These are phyloP conservation scores for Tanypteryx hageni DNA, from an alignment of 2,888 invertebrate species.

Conservation along the genomic window DNA sequence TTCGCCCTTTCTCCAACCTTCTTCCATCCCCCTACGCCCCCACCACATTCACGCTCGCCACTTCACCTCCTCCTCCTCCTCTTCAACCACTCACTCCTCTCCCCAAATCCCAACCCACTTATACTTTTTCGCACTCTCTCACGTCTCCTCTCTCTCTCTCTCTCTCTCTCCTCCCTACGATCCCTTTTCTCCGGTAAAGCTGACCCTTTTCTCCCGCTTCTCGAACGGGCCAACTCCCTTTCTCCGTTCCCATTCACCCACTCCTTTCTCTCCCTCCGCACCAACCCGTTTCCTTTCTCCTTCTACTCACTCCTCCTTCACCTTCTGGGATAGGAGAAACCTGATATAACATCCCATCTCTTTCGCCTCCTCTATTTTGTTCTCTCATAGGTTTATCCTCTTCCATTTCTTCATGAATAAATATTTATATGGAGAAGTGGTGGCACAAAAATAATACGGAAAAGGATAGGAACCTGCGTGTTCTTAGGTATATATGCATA, in stretches of 20 bases:
- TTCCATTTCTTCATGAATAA: conserved; percentile 19
- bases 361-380: not conserved
- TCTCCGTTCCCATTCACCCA: too few relatives aligned
- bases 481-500: too few relatives aligned
- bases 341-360: not conserved
- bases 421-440: conserved; percentile 3
- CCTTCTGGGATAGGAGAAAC: not conserved
- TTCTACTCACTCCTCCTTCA: not conserved
- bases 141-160: too few relatives aligned
- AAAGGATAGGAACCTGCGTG: too few relatives aligned
- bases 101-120: not conserved
- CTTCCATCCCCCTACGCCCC: not conserved
- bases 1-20: not conserved
- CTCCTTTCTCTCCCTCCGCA: not conserved
- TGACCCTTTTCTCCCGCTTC: not conserved
- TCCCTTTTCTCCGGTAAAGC: not conserved
- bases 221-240: too few relatives aligned
- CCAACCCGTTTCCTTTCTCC: not conserved
- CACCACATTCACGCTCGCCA: not conserved
- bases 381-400: not conserved
- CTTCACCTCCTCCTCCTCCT: not conserved
- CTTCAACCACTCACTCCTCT: not conserved
- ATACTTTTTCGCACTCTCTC: conserved; percentile 28
- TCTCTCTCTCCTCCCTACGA: too few relatives aligned
- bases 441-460: not conserved